phyloP scores from a whole-genome alignment of 2,113 vertebrate genomes.

The Cacatua alba region DNA sequence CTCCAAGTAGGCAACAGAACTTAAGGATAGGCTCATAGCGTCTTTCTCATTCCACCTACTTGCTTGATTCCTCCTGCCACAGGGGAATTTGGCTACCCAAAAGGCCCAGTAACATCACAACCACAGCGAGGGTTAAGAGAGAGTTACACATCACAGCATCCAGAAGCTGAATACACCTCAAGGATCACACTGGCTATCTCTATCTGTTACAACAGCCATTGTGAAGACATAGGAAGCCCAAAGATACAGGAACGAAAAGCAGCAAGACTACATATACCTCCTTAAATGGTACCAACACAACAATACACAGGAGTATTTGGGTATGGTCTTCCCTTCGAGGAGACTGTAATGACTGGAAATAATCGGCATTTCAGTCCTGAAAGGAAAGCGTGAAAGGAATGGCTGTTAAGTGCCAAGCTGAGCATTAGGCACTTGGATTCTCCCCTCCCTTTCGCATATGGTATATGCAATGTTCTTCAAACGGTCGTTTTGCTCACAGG shows the following conservation, averaged over 20 bases:
- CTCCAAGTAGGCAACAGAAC: not conserved
- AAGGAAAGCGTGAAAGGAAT: not conserved
- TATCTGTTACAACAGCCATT: not conserved
- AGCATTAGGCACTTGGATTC: not conserved
- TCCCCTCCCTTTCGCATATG: not conserved
- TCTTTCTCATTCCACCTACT: not conserved
- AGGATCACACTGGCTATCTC: not conserved
- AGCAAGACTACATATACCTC: accelerated
- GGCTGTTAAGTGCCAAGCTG: constrained; percentile 12
- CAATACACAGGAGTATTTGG: not conserved
- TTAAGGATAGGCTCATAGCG: not conserved
- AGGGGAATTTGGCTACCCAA: not conserved
- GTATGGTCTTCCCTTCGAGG: not conserved
- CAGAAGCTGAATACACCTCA: not conserved
- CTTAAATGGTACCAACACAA: not conserved
- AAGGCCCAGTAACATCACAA: not conserved
- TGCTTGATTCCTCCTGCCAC: not conserved
- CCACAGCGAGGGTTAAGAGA: too few relatives aligned
- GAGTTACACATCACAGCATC: accelerated
- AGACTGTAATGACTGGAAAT: not conserved
- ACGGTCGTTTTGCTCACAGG: constrained; percentile 18
- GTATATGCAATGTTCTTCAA: not conserved
- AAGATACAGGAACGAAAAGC: not conserved
- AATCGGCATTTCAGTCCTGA: not conserved
- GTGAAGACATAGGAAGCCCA: not conserved